Base-by-base conservation (phyloP, 2,113 vertebrate species). In the Canis aureus region DNA sequence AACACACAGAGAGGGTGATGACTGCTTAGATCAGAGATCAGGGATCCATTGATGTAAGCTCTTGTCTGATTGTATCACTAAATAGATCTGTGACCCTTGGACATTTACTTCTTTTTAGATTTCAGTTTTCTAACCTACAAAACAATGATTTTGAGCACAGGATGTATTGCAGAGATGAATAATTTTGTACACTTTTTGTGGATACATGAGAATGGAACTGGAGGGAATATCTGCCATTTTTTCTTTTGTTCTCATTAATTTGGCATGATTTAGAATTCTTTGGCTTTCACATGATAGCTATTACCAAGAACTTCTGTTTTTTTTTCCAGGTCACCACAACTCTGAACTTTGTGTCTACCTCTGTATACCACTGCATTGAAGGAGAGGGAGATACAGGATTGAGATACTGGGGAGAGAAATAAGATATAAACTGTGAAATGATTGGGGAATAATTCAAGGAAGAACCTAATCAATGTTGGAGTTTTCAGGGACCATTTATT, bases 231-330 rank as follows among this genome's bases (percentile, higher is more conserved):
- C 4, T 82, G 8, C 76, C 8, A 12, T 69, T 94, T 95, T 92
- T 32, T 60, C 23, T 51, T 32, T 32, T 62, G 4, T 35, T 93
- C 16, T 92, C 12, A 78, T 29, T 53, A 95, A 74, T 25, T 12
- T 81, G 51, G 5, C 29, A 2, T 23, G 11, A 35, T 38, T 66
- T 11, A 89, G 25, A 91, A 62, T 86, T 86, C 2, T 80, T 97
- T 80, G 55, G 8, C 22, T 11, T 90, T 97, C 12, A 74, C 15
- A 20, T 89, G 29, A 16, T 76, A 49, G 12, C 91, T 94, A 25
- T 53, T 80, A 17, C 20, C 38, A 93, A 51, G 51, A 94, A 0
- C 13, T 69, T 97, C 62, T 97, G 62, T 76, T 97, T 84, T 49
- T 43, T 43, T 43, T 35, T 84, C 3, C 71, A 93, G 69, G 59